Evolutionary conservation across 2,113 vertebrate genomes (phyloP), one percentile per base, ranked within the genome.

Genomic region (Motacilla tschutschensis): DNA sequence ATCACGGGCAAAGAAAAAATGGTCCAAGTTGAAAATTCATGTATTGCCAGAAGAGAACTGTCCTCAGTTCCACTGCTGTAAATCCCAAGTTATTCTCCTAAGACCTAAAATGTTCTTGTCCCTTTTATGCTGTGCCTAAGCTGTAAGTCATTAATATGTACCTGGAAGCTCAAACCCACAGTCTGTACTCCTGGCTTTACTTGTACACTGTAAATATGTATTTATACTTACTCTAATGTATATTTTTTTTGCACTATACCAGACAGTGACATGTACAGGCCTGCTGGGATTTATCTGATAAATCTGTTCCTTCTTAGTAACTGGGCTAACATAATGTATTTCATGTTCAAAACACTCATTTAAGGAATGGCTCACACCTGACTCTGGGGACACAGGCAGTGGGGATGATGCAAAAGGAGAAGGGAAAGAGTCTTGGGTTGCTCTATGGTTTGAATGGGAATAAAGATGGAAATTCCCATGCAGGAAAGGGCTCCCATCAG

Each of bases 171-270:
- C 71, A 44, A 89, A 89, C 36, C 40, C 71, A 84, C 76, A 62
- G 60, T 87, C 79, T 85, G 55, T 77, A 66, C 50, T 89, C 91
- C 82, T 89, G 82, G 74, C 87, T 90, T 91, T 79, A 50, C 90
- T 74, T 88, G 58, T 84, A 78, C 65, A 40, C 86, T 94, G 93
- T 92, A 94, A 87, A 93, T 88, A 94, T 71, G 66, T 94, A 93
- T 92, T 93, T 95, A 87, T 91, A 91, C 86, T 81, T 79, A 79
- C 71, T 84, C 65, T 84, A 79, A 92, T 82, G 66, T 82, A 72
- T 81, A 77, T 90, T 95, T 93, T 94, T 94, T 89, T 92, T 91
- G 85, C 85, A 77, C 71, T 93, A 48, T 70, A 91, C 44, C 77
- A 93, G 80, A 62, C 83, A 91, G 83, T 69, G 73, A 83, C 46